Evolutionary conservation across 2,888 invertebrate genomes (phyloP).

Genomic region (Folsomia candida): DNA sequence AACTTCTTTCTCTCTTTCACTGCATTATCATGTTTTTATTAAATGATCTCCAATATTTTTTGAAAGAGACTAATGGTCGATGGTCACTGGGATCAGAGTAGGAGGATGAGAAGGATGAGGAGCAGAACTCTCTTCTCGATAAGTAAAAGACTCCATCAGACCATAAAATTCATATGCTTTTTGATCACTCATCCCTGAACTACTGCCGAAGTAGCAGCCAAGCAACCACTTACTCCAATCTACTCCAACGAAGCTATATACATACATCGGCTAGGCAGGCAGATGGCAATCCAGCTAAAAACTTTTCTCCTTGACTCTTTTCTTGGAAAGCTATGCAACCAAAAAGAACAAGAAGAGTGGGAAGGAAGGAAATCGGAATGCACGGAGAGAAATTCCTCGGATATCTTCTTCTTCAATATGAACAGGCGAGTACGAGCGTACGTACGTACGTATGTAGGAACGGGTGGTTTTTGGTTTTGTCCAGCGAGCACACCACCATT

Average conservation of each 20-base stretch:
- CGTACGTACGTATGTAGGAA: too few species aligned
- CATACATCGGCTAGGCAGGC: neutral
- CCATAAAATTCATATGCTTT: constrained; percentile 8
- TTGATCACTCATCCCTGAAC: constrained; percentile 4
- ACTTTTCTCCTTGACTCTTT: neutral
- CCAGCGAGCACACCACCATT: neutral
- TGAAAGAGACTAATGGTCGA: constrained; percentile 5
- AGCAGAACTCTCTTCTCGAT: neutral
- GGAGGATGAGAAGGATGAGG: neutral
- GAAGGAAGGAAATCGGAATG: neutral
- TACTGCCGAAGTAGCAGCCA: neutral
- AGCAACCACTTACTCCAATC: neutral
- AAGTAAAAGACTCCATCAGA: neutral
- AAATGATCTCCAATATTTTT: constrained; percentile 8
- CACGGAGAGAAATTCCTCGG: neutral
- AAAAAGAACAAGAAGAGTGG: neutral
- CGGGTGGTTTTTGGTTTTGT: neutral
- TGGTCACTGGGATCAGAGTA: neutral
- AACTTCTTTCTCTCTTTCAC: neutral
- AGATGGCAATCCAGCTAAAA: neutral
- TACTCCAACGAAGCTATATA: neutral
- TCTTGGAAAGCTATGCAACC: neutral
- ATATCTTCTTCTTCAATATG: too few species aligned
- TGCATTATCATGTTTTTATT: constrained; percentile 3
- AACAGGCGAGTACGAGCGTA: too few species aligned